Evolutionary conservation across 1,140 invertebrate genomes (phyloP), one percentile per base, ranked within the genome.

Genomic region (Drosophila erecta): DNA sequence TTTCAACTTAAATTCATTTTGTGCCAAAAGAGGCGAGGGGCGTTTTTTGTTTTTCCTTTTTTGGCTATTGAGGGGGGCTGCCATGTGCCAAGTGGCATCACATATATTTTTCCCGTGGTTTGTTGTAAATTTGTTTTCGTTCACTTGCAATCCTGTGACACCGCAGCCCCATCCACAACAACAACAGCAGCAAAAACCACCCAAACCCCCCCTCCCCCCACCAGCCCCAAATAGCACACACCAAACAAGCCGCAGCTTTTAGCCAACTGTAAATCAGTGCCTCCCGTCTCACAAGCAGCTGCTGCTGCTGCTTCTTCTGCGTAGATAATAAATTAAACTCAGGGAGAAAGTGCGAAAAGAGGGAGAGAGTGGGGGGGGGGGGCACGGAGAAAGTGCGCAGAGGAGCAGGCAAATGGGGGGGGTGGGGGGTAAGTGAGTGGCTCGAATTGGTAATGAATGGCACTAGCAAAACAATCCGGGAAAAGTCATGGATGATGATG

Each of bases 1-100:
- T 87, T 87, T 89, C 79, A 87, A 89, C 83, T 87, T 87, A 89
- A 87, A 87, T 89, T 89, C 79, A 86, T 86, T 86, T 86, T 87
- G 66, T 74, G 66, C 78, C 56, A 12, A 14, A 62, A 84, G 73
- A 78, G 37, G 54, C 24, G 37, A 14, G 44, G 41, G 22, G 15
- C 27, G 15, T 17, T 17, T 17, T 17, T 17, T 17, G 0, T 17
- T 17, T 17, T 17, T 17, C 17, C 17, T 17, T 17, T 17, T 17
- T 17, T 17, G 17, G 17, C 54, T 27, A 47, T 38, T 43, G 14
- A 12, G n/a, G 17, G 12, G 47, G 35, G 43, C 20, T 41, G 15
- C 14, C 15, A 43, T 50, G 47, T 22, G 76, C 60, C 76, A 84
- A 80, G 81, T 84, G 81, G 76, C 81, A 83, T 71, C 81, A 81